Evolutionary conservation across 2,888 invertebrate species (phyloP), one percentile per base, ranked within the genome.

Genomic region (Heliconius ismenius): DNA sequence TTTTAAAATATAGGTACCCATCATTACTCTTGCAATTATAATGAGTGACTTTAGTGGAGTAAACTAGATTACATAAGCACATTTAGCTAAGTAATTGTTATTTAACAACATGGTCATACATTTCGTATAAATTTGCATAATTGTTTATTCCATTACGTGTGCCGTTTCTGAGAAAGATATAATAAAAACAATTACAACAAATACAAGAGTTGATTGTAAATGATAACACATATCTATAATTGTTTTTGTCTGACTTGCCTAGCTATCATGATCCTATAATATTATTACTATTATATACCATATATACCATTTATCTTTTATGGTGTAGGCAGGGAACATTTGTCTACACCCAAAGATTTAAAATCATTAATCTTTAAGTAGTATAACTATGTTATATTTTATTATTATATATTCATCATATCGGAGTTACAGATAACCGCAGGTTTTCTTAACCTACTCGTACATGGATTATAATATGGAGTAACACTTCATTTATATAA

Each of bases 391-490:
- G 18, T 63, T 63, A 18, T 63, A 63, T 28, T 63, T 63, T 62
- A 26, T 62, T 63, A 32, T 36, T 36, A 36, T 65, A 65, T 65
- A 65, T 36, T n/a, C 1, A 58, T 58, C 3, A 13, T 67, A 67
- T 39, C 67, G 24, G 39, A 67, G 36, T 24, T 67, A 67, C 24
- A 39, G 36, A 39, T 67, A 67, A 67, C 67, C 67, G 24, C 67
- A 67, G 67, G 36, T 67, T 67, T 24, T 67, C n/a, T 24, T 67
- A 36, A 39, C 39, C 39, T 15, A 24, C 24, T 24, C 65, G 13
- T 36, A 64, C 64, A 36, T n/a, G n/a, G 36, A 13, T n/a, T 65
- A n/a, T 11, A 36, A n/a, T 24, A 39, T 1, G 24, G 4, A 67
- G 13, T 36, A 69, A n/a, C 26, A 28, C 32, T 49, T n/a, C 28